Base-by-base conservation (phyloP, 2,888 invertebrate genomes). In the Cataglyphis rosenhaueri region DNA sequence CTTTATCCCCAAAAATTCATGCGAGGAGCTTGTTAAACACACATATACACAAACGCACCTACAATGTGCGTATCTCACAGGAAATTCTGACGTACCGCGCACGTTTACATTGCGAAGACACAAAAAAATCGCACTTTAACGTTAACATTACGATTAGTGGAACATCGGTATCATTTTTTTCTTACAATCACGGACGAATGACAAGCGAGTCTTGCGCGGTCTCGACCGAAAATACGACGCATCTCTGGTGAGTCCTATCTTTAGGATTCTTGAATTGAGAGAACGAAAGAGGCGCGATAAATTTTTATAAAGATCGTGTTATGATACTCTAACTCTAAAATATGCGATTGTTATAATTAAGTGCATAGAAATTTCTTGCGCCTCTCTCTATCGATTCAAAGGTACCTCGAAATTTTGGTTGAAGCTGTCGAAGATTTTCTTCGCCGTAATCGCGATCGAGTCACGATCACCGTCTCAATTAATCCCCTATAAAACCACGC, bases 11-110 rank as follows among this genome's bases (percentile, higher is more conserved):
- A n/a, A 52, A 52, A 57, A 70, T 15, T 78, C 44, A 59, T 59
- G 78, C 78, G 70, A 78, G 70, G 70, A 78, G 57, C 78, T 78
- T 78, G 78, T 78, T 78, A 41, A 38, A 76, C 41, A 21, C 38
- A 76, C 29, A 41, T 32, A 48, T 10, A 66, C n/a, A 52, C 52
- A 44, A 10, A 66, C 25, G 9, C 15, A 66, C 21, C 8, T n/a
- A 44, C 15, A 18, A 29, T 29, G 41, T 57, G 32, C 10, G 68
- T 29, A 6, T n/a, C 55, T 8, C 70, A 21, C 35, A 12, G 9
- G 55, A 57, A 15, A n/a, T 18, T 66, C n/a, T 44, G 38, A 29
- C 21, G 52, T 25, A 18, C 48, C 62, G 25, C 52, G 52, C 52
- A 52, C 64, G 48, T 75, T 64, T 61, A 25, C 48, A 62, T 64